Evolutionary conservation across 2,113 vertebrate genomes (phyloP).

Genomic region (Strix aluco): DNA sequence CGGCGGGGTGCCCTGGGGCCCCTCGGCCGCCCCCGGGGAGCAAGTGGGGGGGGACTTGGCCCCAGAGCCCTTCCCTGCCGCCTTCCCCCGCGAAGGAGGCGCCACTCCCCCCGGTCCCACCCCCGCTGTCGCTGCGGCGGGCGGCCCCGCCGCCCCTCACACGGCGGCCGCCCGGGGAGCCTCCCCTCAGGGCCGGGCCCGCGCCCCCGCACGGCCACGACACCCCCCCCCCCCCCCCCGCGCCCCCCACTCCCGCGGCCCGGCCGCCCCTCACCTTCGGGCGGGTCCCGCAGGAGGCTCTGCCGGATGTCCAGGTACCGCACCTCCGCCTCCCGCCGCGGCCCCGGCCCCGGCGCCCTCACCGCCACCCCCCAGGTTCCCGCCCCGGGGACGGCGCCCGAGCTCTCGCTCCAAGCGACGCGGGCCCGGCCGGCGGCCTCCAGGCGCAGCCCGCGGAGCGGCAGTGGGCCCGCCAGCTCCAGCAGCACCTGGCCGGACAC

Average conservation of each 20-base stretch:
- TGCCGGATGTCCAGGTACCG: conserved; percentile 72
- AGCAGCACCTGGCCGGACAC: conserved; percentile 77
- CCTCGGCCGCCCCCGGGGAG: not conserved
- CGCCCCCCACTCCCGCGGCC: not conserved
- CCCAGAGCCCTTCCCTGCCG: not conserved
- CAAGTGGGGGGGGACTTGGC: not conserved
- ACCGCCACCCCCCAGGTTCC: not conserved
- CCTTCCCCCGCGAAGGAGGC: not conserved
- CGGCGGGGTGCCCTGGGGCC: not conserved
- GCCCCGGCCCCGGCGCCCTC: not conserved
- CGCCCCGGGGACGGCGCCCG: not conserved
- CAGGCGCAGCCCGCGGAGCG: conserved; percentile 62
- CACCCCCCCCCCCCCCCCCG: too few relatives aligned
- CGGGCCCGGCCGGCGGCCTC: conserved; percentile 72
- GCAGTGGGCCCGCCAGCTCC: conserved; percentile 62
- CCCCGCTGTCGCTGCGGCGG: not conserved
- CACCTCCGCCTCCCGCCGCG: conserved; percentile 60
- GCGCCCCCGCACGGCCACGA: too few relatives aligned
- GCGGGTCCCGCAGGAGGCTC: conserved; percentile 61
- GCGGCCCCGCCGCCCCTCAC: too few relatives aligned
- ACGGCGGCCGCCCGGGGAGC: not conserved
- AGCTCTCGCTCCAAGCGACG: conserved; percentile 63
- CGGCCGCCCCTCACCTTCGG: conserved; percentile 29
- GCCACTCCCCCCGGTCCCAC: not conserved
- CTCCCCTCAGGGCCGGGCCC: not conserved